Conservation (phyloP, 2,888 invertebrate species). For the Scaptomyza tumidula region DNA sequence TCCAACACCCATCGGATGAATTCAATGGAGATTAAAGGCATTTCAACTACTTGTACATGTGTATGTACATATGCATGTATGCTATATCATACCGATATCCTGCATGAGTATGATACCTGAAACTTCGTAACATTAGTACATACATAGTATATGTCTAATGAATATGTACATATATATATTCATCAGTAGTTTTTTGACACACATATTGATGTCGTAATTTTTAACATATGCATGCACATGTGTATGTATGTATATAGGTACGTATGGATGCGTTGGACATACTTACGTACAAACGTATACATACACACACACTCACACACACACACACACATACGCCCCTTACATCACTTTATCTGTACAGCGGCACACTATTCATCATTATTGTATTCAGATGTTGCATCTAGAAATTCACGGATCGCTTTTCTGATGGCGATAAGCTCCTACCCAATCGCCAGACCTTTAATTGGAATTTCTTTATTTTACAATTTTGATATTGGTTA, state of each 20-base stretch:
- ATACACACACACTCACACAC: conserved; percentile 17
- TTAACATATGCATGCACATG: conserved; percentile 3
- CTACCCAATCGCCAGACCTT: conserved; percentile 14
- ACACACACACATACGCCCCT: conserved; percentile 12
- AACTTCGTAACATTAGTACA: conserved; percentile 2
- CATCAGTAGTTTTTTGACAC: no score
- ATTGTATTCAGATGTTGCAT: conserved; percentile 24
- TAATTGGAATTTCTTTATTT: background rate
- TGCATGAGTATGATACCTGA: conserved; percentile 36
- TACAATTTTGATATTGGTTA: background rate
- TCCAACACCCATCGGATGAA: background rate
- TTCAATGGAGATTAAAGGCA: no score
- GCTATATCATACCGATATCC: conserved; percentile 10
- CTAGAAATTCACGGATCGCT: conserved; percentile 18
- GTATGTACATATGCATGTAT: conserved; percentile 38
- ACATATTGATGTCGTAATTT: no score
- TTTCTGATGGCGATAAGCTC: conserved; percentile 20
- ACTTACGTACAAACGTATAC: conserved; percentile 22
- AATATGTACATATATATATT: conserved; percentile 18
- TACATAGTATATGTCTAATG: background rate
- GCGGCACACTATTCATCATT: conserved; percentile 34
- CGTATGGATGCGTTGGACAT: no score
- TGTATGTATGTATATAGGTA: no score
- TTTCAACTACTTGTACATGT: background rate
- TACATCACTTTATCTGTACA: conserved; percentile 33